Conservation (phyloP, 2,888 invertebrate genomes). For the Aethes cnicana region DNA sequence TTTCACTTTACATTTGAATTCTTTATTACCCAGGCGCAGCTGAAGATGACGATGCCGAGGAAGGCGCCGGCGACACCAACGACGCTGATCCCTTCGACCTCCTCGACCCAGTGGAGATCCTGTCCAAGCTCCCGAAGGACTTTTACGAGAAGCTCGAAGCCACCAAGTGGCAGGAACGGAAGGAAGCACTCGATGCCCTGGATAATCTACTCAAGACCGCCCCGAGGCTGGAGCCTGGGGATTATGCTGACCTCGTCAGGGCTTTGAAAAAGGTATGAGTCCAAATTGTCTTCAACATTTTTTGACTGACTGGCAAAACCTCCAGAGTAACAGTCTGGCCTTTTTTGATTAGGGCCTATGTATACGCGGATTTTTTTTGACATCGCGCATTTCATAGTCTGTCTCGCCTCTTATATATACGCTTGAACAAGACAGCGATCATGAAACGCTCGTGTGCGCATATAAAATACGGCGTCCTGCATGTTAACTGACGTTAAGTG, state of each 20-base stretch:
- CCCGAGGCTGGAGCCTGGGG: constrained; percentile 94
- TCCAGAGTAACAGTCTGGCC: too few species aligned
- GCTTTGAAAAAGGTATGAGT: constrained; percentile 90
- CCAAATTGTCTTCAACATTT: too few species aligned
- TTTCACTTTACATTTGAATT: constrained; percentile 26
- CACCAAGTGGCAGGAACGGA: constrained; percentile 98
- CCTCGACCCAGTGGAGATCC: constrained; percentile 94
- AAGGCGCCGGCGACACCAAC: constrained; percentile 83
- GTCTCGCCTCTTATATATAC: too few species aligned
- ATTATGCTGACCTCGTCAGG: constrained; percentile 94
- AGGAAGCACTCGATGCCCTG: constrained; percentile 93
- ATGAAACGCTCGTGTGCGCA: too few species aligned
- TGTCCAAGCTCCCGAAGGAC: constrained; percentile 96
- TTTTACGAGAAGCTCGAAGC: constrained; percentile 97
- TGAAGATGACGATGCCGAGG: constrained; percentile 81
- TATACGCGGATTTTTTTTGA: too few species aligned
- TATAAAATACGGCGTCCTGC: too few species aligned
- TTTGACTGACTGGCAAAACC: too few species aligned
- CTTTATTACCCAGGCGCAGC: constrained; percentile 55
- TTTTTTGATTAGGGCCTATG: too few species aligned
- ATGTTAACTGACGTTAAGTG: too few species aligned
- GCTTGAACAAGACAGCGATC: too few species aligned
- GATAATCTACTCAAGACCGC: constrained; percentile 89
- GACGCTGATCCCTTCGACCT: constrained; percentile 95
- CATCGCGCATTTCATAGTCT: too few species aligned